phyloP scores from a whole-genome alignment of 2,888 invertebrate species.

The Neocrepidodera transversa region DNA sequence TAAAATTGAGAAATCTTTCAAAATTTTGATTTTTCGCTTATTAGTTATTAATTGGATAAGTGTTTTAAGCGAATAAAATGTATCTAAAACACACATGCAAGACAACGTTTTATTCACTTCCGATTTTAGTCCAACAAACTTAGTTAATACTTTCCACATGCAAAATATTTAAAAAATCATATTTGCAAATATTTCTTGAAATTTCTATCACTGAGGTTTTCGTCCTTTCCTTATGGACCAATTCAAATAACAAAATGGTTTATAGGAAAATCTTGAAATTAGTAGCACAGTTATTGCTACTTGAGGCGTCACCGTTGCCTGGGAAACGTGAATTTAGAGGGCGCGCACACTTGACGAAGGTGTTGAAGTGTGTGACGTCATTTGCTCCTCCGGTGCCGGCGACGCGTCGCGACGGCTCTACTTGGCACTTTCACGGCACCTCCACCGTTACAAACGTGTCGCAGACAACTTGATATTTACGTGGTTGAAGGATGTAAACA shows the following conservation, averaged over 20 bases:
- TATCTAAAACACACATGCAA: too few relatives aligned
- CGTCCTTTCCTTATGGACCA: not conserved
- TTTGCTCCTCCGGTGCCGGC: conserved; percentile 55
- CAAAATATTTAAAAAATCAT: too few relatives aligned
- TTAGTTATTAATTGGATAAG: too few relatives aligned
- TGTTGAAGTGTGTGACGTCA: conserved; percentile 58
- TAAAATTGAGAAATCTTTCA: too few relatives aligned
- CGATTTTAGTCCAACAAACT: too few relatives aligned
- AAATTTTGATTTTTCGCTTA: too few relatives aligned
- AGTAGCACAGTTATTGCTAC: conserved; percentile 30
- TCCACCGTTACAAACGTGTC: conserved; percentile 18
- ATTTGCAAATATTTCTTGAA: too few relatives aligned
- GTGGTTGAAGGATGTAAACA: conserved; percentile 14
- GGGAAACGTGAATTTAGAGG: conserved; percentile 31
- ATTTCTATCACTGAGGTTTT: too few relatives aligned
- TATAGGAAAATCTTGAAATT: conserved; percentile 24
- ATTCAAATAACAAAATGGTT: not conserved
- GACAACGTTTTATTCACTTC: too few relatives aligned
- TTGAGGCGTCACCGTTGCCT: conserved; percentile 37
- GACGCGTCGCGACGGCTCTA: conserved; percentile 45
- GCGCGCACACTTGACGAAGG: conserved; percentile 51
- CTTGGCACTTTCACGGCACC: conserved; percentile 37
- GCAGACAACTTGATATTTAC: conserved; percentile 26
- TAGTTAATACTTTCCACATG: too few relatives aligned
- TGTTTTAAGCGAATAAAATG: too few relatives aligned